A percentile compares a stretch with the other conserved stretches of the same genome.
These are phyloP conservation scores for Drepana arcuata DNA, from an alignment of 1,140 invertebrate genomes.

Conservation along the genomic window DNA sequence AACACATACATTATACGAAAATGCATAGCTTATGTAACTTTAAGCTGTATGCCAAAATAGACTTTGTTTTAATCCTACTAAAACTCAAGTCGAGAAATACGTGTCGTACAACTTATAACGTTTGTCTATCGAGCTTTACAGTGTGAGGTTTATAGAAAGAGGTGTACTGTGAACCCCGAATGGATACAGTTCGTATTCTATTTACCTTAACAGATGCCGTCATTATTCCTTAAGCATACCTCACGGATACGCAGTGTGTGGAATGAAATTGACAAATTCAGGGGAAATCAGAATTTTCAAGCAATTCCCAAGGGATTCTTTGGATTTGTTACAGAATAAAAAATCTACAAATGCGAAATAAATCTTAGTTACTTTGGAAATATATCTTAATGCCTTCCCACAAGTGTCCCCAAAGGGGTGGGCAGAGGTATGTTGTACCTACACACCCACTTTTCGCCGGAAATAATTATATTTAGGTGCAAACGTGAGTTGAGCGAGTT, in stretches of 20 bases:
- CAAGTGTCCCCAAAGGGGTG: no score
- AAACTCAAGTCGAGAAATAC: no score
- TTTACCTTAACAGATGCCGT: slow-evolving; percentile 63
- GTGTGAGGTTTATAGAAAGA: slow-evolving; percentile 55
- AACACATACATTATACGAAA: slow-evolving; percentile 34
- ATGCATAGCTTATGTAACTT: slow-evolving; percentile 14
- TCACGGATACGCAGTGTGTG: slow-evolving; percentile 21
- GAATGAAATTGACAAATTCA: slow-evolving; percentile 31
- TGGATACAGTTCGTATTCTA: slow-evolving; percentile 59
- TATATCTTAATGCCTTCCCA: no score
- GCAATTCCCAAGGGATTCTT: slow-evolving; percentile 3
- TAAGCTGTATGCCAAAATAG: no score
- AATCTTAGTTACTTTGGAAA: no score
- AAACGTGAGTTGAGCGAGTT: no score
- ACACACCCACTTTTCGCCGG: no score
- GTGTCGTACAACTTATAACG: slow-evolving; percentile 7
- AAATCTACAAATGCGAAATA: no score
- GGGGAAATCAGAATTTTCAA: slow-evolving; percentile 7
- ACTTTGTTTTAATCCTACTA: no score
- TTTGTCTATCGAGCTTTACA: slow-evolving; percentile 5
- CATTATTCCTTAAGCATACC: slow-evolving; percentile 53
- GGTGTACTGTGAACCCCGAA: slow-evolving; percentile 52
- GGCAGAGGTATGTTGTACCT: no score
- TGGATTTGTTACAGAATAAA: slow-evolving; percentile 6
- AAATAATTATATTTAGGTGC: no score